Evolutionary conservation across 92 coral and sea anemone species (phyloP).

Genomic region (Siderastrea siderea): DNA sequence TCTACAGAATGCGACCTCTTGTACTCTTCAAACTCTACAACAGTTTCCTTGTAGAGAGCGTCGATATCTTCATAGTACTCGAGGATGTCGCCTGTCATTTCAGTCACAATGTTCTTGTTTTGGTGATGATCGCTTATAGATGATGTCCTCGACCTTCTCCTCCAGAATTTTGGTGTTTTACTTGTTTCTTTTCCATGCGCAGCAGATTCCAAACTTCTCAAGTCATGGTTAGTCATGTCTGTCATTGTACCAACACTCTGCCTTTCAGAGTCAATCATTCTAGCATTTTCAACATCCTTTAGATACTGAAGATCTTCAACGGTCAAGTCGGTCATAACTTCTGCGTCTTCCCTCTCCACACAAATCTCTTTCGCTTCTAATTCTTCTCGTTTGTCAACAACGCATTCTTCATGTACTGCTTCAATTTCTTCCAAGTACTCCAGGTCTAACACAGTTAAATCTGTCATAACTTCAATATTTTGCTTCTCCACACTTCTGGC

Average conservation of each 20-base stretch:
- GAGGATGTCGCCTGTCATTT: slow-evolving; percentile 76
- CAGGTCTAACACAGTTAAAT: slow-evolving; percentile 54
- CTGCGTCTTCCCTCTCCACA: slow-evolving; percentile 50
- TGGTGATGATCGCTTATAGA: slow-evolving; percentile 14
- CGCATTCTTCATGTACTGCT: slow-evolving; percentile 51
- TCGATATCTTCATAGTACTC: slow-evolving; percentile 78
- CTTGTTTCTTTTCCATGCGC: slow-evolving; percentile 39
- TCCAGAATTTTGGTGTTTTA: slow-evolving; percentile 14
- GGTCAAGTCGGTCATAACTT: slow-evolving; percentile 78
- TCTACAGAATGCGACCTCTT: slow-evolving; percentile 23
- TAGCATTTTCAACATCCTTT: slow-evolving; percentile 62
- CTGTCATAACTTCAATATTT: slow-evolving; percentile 54
- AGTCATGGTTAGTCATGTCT: slow-evolving; percentile 24
- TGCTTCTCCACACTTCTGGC: slow-evolving; percentile 25
- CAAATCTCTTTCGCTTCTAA: slow-evolving; percentile 15
- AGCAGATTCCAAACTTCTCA: slow-evolving; percentile 24
- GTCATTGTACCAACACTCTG: slow-evolving; percentile 52
- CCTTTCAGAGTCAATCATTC: slow-evolving; percentile 33
- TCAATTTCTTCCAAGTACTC: slow-evolving; percentile 71
- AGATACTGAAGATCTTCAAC: slow-evolving; percentile 58
- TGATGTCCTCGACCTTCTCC: slow-evolving; percentile 29
- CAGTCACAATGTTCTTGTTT: slow-evolving; percentile 67
- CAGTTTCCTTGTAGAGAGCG: slow-evolving; percentile 43
- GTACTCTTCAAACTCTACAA: slow-evolving; percentile 57
- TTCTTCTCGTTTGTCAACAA: slow-evolving; percentile 23